phyloP scores from a whole-genome alignment of 2,888 invertebrate genomes.

The Trichogramma dendrolimi region DNA sequence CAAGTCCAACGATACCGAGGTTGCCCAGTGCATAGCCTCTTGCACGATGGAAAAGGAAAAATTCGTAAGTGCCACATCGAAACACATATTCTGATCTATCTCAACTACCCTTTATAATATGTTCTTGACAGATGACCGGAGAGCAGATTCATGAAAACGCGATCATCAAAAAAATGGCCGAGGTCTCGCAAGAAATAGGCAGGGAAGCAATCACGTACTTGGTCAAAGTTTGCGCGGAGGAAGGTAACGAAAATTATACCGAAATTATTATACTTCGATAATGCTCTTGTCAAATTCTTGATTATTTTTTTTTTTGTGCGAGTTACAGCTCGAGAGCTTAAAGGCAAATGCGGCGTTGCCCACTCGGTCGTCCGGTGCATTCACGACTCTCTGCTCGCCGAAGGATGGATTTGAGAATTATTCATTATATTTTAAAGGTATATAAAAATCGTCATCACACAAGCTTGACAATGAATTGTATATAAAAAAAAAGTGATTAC shows the following conservation, averaged over 20 bases:
- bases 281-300: no score
- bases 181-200: constrained; percentile 24
- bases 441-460: neutral
- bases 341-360: constrained; percentile 21
- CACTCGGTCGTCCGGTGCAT: constrained; percentile 25
- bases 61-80: constrained; percentile 16
- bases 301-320: no score
- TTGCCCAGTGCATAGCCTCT: constrained; percentile 23
- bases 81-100: no score
- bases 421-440: neutral
- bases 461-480: neutral
- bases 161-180: constrained; percentile 26
- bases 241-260: constrained; percentile 10
- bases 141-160: constrained; percentile 16
- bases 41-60: constrained; percentile 26
- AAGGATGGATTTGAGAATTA: constrained; percentile 23
- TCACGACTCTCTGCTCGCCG: constrained; percentile 21
- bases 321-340: constrained; percentile 7
- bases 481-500: no score
- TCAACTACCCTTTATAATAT: neutral
- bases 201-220: constrained; percentile 18
- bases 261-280: no score
- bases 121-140: constrained; percentile 16
- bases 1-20: constrained; percentile 13
- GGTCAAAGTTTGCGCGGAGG: constrained; percentile 14